phyloP scores from a whole-genome alignment of 2,797 vertebrate species.

The Scarus forsteni region DNA sequence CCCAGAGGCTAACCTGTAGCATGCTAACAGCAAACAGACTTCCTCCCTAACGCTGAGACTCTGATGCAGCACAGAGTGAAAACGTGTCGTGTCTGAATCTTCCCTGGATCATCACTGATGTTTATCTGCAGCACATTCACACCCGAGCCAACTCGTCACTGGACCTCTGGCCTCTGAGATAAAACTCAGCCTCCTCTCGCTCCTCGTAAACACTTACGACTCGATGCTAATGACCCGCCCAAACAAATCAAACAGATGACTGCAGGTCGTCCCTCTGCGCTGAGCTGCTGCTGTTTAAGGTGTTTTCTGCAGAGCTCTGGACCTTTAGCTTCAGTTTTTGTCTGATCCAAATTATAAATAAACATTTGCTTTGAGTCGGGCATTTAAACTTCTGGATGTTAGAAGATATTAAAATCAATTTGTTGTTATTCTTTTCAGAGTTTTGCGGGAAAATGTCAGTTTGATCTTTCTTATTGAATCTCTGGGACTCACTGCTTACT shows the following conservation, averaged over 20 bases:
- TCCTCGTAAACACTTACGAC: constrained; percentile 24
- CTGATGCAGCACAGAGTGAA: constrained; percentile 6
- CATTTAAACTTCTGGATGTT: neutral
- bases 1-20: no score
- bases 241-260: constrained; percentile 33
- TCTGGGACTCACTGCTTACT: constrained; percentile 29
- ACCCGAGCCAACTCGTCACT: constrained; percentile 4
- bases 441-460: no score
- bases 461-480: neutral
- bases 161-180: constrained; percentile 25
- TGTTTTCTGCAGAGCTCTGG: neutral
- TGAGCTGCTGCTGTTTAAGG: neutral
- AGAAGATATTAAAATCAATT: neutral
- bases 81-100: constrained; percentile 1
- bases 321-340: constrained; percentile 19
- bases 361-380: no score
- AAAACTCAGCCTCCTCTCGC: constrained; percentile 5
- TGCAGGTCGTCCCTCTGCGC: constrained; percentile 18
- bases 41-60: neutral
- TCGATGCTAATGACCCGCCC: constrained; percentile 15
- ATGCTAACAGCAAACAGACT: no score
- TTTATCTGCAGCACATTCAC: constrained; percentile 40
- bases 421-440: neutral
- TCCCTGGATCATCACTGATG: constrained; percentile 10
- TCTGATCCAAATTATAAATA: neutral